Conservation (phyloP, 2,888 invertebrate genomes). For the Chrysolina oricalcia region DNA sequence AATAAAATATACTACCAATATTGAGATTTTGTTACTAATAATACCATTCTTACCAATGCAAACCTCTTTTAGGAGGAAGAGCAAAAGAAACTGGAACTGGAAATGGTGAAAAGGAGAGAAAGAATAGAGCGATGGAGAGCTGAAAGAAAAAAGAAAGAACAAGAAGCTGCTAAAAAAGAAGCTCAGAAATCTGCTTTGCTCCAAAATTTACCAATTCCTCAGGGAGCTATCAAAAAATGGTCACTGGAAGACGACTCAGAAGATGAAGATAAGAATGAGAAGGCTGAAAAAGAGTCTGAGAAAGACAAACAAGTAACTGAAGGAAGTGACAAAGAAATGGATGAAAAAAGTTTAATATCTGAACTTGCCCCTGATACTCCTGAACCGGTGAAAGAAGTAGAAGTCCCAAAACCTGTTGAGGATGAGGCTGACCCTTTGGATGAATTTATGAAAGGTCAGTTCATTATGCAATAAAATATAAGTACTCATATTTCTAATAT, state of each 20-base stretch:
- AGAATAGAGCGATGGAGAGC: slow-evolving; percentile 97
- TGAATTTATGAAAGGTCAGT: slow-evolving; percentile 93
- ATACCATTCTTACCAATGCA: background rate
- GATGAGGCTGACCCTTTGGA: slow-evolving; percentile 96
- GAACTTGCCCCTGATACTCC: slow-evolving; percentile 35
- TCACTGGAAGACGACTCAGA: slow-evolving; percentile 97
- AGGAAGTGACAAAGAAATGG: slow-evolving; percentile 75
- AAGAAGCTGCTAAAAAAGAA: slow-evolving; percentile 87
- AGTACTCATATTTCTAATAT: no score
- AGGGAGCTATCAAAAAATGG: slow-evolving; percentile 85
- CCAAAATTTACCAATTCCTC: slow-evolving; percentile 68
- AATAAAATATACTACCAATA: no score
- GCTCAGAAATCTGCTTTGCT: slow-evolving; percentile 78
- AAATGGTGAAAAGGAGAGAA: slow-evolving; percentile 96
- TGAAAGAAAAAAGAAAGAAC: slow-evolving; percentile 90
- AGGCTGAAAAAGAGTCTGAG: slow-evolving; percentile 58
- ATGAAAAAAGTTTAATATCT: slow-evolving; percentile 53
- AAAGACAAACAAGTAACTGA: slow-evolving; percentile 58
- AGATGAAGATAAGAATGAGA: slow-evolving; percentile 80
- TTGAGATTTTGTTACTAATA: background rate
- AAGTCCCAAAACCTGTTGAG: slow-evolving; percentile 72
- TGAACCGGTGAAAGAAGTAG: slow-evolving; percentile 47
- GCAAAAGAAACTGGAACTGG: slow-evolving; percentile 90
- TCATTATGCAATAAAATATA: background rate
- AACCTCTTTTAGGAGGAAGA: slow-evolving; percentile 82